Evolutionary conservation across 2,888 invertebrate species (phyloP), one percentile per base, ranked within the genome.

Genomic region (Ochropacha duplaris): DNA sequence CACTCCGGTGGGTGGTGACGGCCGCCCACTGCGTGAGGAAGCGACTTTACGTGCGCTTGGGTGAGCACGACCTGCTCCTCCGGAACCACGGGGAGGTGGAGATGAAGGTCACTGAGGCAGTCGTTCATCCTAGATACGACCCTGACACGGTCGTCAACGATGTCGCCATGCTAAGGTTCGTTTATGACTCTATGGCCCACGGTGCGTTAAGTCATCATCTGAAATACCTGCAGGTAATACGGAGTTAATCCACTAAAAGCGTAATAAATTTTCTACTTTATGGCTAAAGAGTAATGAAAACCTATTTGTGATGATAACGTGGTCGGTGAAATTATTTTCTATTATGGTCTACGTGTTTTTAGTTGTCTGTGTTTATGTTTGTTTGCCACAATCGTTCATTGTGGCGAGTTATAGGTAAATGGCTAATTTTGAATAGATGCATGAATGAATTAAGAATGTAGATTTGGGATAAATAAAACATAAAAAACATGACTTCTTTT

Each of bases 81-180:
- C 93, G 94, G 59, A 97, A 97, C 78, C 96, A 95, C 11, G 95
- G 96, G 0, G 98, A 98, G 84, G 81, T 96, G 62, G 96, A 97
- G 83, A 94, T 97, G 86, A 94, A 94, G 73, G 95, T 96, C 61
- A 94, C 94, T 11, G 95, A 95, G 68, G 95, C 96, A 56, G 95
- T 96, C 72, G 94, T 96, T 49, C 98, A 99, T 88, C 97, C 98
- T 0, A 94, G 94, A 61, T 98, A 98, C 84, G 96, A 98, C 83
- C 95, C 96, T 56, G 95, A 96, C 66, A 98, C 98, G 0, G 98
- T 98, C 36, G 97, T 98, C 83, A 98, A 98, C 81, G 99, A 99
- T 82, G 96, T 99, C 55, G 98, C 98, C 2, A 90, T 99, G 72
- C 87, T 99, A 58, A 94, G 96, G 95, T 94, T 59, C 16, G 44